These are phyloP conservation scores for Sebastes matsubarae DNA, from an alignment of 2,797 vertebrate genomes.

Conservation along the genomic window DNA sequence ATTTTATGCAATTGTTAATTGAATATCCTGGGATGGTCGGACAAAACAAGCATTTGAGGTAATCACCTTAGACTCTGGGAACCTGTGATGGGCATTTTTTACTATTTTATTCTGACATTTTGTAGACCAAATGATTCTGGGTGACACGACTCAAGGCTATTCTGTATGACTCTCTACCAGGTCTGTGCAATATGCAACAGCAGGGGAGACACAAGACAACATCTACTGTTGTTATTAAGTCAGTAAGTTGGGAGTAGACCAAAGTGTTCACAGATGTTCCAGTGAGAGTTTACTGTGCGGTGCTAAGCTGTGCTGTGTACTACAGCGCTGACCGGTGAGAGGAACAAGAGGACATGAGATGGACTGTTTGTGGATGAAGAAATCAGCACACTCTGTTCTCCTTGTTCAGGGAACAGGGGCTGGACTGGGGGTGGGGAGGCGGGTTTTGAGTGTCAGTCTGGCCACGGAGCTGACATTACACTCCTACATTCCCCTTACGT, in stretches of 20 bases:
- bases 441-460: slow-evolving; percentile 53
- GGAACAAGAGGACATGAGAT: slow-evolving; percentile 66
- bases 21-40: background rate
- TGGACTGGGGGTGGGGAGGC: slow-evolving; percentile 51
- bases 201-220: background rate
- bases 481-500: slow-evolving; percentile 63
- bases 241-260: slow-evolving; percentile 9
- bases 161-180: background rate
- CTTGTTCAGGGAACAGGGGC: slow-evolving; percentile 64
- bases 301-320: slow-evolving; percentile 39
- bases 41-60: background rate
- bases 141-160: background rate
- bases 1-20: background rate
- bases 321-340: slow-evolving; percentile 23
- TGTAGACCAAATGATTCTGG: background rate
- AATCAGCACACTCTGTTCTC: slow-evolving; percentile 80
- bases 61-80: background rate
- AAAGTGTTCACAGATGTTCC: slow-evolving; percentile 21
- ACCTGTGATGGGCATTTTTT: background rate
- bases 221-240: slow-evolving; percentile 10
- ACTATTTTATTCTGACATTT: background rate
- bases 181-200: background rate
- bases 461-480: slow-evolving; percentile 61
- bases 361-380: slow-evolving; percentile 60
- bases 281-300: slow-evolving; percentile 26